Evolutionary conservation across 2,113 vertebrate genomes (phyloP).

Genomic region (Albula glossodonta): DNA sequence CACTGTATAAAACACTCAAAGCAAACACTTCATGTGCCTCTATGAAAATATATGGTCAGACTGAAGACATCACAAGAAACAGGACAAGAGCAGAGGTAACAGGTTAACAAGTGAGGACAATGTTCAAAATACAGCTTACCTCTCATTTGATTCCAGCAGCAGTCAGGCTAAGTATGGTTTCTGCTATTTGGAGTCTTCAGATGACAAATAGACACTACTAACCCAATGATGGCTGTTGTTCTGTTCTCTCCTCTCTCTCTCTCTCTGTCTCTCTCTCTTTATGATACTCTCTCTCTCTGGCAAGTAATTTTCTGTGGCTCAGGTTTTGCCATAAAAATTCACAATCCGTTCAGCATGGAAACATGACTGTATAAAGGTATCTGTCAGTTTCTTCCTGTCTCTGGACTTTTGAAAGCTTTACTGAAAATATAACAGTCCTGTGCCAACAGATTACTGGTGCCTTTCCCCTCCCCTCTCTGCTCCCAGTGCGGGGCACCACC

Average conservation of each 20-base stretch:
- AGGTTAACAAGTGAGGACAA: background rate
- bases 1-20: background rate
- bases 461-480: conserved; percentile 27
- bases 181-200: conserved; percentile 13
- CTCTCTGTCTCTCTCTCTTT: background rate
- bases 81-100: background rate
- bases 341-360: conserved; percentile 57
- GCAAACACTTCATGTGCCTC: background rate
- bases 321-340: conserved; percentile 57
- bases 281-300: background rate
- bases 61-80: background rate
- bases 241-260: conserved; percentile 35
- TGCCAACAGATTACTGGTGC: conserved; percentile 46
- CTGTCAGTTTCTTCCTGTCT: conserved; percentile 56
- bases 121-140: conserved; percentile 59
- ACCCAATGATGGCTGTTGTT: conserved; percentile 38
- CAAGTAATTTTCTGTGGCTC: background rate
- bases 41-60: background rate
- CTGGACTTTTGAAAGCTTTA: conserved; percentile 54
- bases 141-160: conserved; percentile 64
- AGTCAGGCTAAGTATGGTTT: background rate
- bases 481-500: conserved; percentile 54
- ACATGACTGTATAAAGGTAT: conserved; percentile 70
- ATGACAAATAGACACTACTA: conserved; percentile 19
- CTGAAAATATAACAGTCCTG: conserved; percentile 50